Conservation (phyloP, 2,113 vertebrate genomes). For the Tetraodon nigroviridis region DNA sequence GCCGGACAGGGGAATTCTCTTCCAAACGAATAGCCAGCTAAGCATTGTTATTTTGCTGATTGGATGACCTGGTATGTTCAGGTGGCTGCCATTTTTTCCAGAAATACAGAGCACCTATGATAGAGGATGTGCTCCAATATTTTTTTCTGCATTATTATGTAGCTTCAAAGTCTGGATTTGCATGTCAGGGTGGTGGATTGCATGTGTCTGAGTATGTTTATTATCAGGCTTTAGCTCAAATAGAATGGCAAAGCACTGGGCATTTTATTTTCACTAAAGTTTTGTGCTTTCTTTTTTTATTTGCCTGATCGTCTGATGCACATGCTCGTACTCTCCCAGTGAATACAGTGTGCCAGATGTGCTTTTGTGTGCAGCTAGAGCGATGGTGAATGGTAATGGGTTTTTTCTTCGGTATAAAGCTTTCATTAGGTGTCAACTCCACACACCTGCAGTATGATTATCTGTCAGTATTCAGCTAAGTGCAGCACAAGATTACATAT, state of each 20-base stretch:
- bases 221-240: conserved; percentile 5
- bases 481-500: no score
- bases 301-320: conserved; percentile 4
- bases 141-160: conserved; percentile 43
- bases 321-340: background rate
- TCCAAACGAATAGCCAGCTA: conserved; percentile 56
- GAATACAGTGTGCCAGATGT: conserved; percentile 8
- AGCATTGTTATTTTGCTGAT: conserved; percentile 62
- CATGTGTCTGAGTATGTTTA: conserved; percentile 12
- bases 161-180: conserved; percentile 38
- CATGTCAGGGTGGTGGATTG: conserved; percentile 21
- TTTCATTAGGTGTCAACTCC: no score
- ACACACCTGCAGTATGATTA: no score
- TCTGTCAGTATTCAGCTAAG: no score
- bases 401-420: no score
- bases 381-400: no score
- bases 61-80: conserved; percentile 64
- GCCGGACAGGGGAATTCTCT: conserved; percentile 47
- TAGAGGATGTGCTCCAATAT: conserved; percentile 33
- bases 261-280: background rate
- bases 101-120: conserved; percentile 22
- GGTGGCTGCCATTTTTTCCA: conserved; percentile 43
- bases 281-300: conserved; percentile 15
- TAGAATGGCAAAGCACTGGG: background rate
- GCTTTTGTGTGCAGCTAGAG: background rate